Percentiles rank a stretch among this genome's conserved stretches.
Evolutionary conservation across 2,113 vertebrate genomes (phyloP).

Genomic region (Suncus etruscus): DNA sequence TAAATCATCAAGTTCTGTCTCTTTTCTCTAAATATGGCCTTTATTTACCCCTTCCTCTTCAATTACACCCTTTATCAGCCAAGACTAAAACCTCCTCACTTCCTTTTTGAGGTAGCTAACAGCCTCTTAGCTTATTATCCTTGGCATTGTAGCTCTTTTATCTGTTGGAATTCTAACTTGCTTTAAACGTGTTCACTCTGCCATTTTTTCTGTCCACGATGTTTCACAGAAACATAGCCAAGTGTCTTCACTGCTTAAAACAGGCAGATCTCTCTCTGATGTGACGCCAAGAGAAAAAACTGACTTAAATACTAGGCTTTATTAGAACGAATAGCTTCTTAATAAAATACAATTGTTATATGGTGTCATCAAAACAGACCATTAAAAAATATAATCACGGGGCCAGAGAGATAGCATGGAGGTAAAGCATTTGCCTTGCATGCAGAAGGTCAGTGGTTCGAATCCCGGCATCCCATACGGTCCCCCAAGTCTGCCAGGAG

Average conservation of each 20-base stretch:
- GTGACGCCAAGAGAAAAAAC: conserved; percentile 4
- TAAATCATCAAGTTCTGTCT: conserved; percentile 34
- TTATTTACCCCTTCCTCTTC: conserved; percentile 40
- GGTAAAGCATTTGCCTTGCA: too few species aligned
- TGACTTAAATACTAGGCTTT: conserved; percentile 5
- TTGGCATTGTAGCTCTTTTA: conserved; percentile 8
- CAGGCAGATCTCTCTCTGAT: conserved; percentile 24
- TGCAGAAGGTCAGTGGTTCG: too few species aligned
- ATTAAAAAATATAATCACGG: conserved; percentile 23
- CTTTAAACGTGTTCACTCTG: conserved; percentile 4
- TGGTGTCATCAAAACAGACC: conserved; percentile 19
- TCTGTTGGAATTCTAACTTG: neutral
- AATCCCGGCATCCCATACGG: too few species aligned
- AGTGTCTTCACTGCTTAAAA: neutral
- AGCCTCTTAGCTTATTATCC: conserved; percentile 12
- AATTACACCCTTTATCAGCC: conserved; percentile 4
- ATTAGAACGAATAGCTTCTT: conserved; percentile 25
- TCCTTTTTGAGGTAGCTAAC: conserved; percentile 5
- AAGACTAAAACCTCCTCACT: neutral
- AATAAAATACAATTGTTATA: neutral
- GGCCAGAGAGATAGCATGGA: too few species aligned
- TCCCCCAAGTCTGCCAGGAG: too few species aligned
- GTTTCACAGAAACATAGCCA: conserved; percentile 28
- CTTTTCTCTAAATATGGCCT: conserved; percentile 33
- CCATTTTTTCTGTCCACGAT: neutral